These are phyloP conservation scores for Drosophila hydei DNA, from an alignment of 1,140 invertebrate species.

Conservation along the genomic window DNA sequence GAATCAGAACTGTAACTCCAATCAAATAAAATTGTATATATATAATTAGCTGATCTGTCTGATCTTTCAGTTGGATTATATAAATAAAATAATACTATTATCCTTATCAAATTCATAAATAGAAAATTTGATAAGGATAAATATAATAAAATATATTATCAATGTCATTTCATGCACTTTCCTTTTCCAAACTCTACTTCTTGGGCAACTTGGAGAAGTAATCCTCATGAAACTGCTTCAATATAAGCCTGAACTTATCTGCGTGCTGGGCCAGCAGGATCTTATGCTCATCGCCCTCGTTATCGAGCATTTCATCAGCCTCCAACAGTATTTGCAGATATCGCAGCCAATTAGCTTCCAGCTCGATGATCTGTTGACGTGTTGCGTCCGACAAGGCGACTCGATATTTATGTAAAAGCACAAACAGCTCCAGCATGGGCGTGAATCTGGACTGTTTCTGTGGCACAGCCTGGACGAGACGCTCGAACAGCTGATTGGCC, in stretches of 20 bases:
- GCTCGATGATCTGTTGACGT: conserved; percentile 49
- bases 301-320: conserved; percentile 77
- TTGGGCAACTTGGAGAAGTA: conserved; percentile 70
- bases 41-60: too few species aligned
- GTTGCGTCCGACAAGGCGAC: conserved; percentile 55
- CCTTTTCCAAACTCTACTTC: conserved; percentile 7
- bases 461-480: conserved; percentile 56
- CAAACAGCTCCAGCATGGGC: conserved; percentile 70
- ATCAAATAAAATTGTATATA: too few species aligned
- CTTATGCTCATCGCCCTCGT: conserved; percentile 60
- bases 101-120: too few species aligned
- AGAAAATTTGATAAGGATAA: too few species aligned
- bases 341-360: conserved; percentile 66
- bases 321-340: conserved; percentile 68
- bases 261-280: conserved; percentile 47
- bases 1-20: too few species aligned
- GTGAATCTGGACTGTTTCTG: conserved; percentile 60
- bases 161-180: too few species aligned
- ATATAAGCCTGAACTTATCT: conserved; percentile 64
- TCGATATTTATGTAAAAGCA: conserved; percentile 72
- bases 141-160: too few species aligned
- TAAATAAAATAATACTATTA: too few species aligned
- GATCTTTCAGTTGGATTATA: too few species aligned
- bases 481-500: conserved; percentile 63
- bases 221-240: conserved; percentile 75